Percentiles rank a stretch among this genome's conserved stretches.
These are phyloP conservation scores for Coelopa frigida DNA, from an alignment of 1,140 invertebrate genomes.

Conservation along the genomic window DNA sequence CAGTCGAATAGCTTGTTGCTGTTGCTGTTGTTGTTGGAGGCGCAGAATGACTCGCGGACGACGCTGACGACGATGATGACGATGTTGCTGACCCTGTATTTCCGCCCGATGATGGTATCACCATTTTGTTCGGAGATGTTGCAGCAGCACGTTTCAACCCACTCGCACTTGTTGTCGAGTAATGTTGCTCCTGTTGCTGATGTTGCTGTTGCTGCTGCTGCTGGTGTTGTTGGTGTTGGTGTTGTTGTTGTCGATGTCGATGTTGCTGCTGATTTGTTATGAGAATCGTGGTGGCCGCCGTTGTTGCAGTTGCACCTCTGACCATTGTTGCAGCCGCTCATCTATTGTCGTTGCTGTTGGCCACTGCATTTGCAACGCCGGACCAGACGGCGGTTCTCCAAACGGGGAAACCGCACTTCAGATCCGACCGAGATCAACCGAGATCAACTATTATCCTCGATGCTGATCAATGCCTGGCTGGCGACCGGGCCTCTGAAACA, in stretches of 20 bases:
- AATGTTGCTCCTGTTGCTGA: slow-evolving; percentile 14
- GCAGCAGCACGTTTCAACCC: slow-evolving; percentile 23
- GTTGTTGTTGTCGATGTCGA: slow-evolving; percentile 18
- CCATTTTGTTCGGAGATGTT: slow-evolving; percentile 32
- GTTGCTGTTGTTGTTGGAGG: slow-evolving; percentile 6
- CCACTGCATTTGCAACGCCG: too few species aligned
- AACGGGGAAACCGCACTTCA: too few species aligned
- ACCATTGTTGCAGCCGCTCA: slow-evolving; percentile 11
- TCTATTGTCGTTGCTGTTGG: background rate
- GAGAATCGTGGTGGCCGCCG: slow-evolving; percentile 16
- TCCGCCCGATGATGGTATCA: slow-evolving; percentile 32
- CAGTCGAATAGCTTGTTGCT: slow-evolving; percentile 3
- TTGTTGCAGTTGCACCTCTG: slow-evolving; percentile 29
- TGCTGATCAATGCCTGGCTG: too few species aligned
- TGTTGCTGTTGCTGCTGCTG: slow-evolving; percentile 11
- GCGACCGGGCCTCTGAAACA: too few species aligned
- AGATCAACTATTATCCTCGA: too few species aligned
- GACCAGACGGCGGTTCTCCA: too few species aligned
- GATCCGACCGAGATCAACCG: too few species aligned
- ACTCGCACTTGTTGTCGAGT: slow-evolving; percentile 8
- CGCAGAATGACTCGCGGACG: too few species aligned
- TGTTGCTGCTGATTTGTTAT: slow-evolving; percentile 15
- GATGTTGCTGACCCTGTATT: slow-evolving; percentile 31
- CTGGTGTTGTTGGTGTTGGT: slow-evolving; percentile 17
- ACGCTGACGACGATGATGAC: background rate